phyloP scores from a whole-genome alignment of 2,113 vertebrate genomes.

The Gopherus evgoodei region DNA sequence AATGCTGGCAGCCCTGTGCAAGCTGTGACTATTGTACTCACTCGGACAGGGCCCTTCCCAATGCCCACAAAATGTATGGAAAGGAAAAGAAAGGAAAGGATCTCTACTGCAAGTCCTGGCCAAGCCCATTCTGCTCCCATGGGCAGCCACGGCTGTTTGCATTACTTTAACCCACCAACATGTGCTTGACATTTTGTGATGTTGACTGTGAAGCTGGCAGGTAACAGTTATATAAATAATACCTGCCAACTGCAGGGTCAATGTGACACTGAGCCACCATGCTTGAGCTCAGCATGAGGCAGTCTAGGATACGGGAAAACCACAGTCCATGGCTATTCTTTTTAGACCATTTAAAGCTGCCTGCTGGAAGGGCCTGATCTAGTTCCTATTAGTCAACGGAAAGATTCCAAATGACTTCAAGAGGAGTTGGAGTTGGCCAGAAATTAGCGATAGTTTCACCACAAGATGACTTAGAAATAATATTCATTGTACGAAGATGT shows the following conservation, averaged over 20 bases:
- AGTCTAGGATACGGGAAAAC: background rate
- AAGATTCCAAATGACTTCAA: slow-evolving; percentile 21
- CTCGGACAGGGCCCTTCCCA: background rate
- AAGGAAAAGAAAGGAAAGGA: background rate
- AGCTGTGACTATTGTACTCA: background rate
- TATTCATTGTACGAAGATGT: background rate
- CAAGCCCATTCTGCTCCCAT: background rate
- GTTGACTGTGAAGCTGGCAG: slow-evolving; percentile 12
- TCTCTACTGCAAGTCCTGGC: background rate
- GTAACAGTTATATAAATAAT: slow-evolving; percentile 45
- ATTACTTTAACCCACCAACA: background rate
- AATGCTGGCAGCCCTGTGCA: background rate
- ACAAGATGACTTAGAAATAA: background rate
- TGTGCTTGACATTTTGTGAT: background rate
- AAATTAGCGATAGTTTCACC: accelerated
- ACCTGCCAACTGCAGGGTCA: slow-evolving; percentile 25
- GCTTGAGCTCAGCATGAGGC: background rate
- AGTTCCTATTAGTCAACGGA: slow-evolving; percentile 39
- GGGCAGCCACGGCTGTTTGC: background rate
- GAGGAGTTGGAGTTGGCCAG: background rate
- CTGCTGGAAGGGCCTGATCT: background rate
- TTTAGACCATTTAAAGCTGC: slow-evolving; percentile 13
- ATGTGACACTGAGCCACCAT: background rate
- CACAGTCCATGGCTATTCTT: slow-evolving; percentile 28
- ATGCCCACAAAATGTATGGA: background rate